Evolutionary conservation across 2,113 vertebrate species (phyloP).

Genomic region (Nerophis ophidion): DNA sequence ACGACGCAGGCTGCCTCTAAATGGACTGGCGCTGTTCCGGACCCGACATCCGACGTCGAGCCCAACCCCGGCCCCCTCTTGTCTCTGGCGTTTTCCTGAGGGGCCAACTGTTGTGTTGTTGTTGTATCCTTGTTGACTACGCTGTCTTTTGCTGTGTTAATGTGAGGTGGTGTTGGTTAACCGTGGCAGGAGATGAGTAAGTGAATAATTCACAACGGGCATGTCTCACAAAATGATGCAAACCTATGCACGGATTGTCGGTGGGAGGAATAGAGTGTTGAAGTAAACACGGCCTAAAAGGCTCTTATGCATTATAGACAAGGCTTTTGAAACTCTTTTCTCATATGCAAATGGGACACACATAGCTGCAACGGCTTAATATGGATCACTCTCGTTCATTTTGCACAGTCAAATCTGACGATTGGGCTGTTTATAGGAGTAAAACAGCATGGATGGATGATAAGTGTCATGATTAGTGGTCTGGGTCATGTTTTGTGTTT

Average conservation of each 20-base stretch:
- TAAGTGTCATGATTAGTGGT: too few relatives aligned
- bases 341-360: constrained; percentile 65
- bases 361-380: constrained; percentile 53
- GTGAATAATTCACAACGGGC: constrained; percentile 80
- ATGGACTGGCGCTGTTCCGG: constrained; percentile 83
- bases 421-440: constrained; percentile 50
- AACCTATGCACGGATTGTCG: constrained; percentile 67
- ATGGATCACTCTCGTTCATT: constrained; percentile 38
- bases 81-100: constrained; percentile 84
- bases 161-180: constrained; percentile 60
- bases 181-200: constrained; percentile 61
- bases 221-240: constrained; percentile 73
- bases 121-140: constrained; percentile 67
- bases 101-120: constrained; percentile 71
- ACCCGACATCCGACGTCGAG: constrained; percentile 71
- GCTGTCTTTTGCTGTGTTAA: constrained; percentile 48
- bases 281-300: constrained; percentile 73
- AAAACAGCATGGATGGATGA: constrained; percentile 20
- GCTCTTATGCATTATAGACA: constrained; percentile 74
- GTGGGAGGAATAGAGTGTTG: constrained; percentile 62
- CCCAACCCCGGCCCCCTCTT: too few relatives aligned
- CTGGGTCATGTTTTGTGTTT: too few relatives aligned
- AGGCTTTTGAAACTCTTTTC: constrained; percentile 66
- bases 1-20: constrained; percentile 76
- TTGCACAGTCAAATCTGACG: constrained; percentile 47